Percentiles rank a stretch among this genome's conserved stretches.
Conservation (phyloP, 2,113 vertebrate genomes). For the Anoura caudifer region DNA sequence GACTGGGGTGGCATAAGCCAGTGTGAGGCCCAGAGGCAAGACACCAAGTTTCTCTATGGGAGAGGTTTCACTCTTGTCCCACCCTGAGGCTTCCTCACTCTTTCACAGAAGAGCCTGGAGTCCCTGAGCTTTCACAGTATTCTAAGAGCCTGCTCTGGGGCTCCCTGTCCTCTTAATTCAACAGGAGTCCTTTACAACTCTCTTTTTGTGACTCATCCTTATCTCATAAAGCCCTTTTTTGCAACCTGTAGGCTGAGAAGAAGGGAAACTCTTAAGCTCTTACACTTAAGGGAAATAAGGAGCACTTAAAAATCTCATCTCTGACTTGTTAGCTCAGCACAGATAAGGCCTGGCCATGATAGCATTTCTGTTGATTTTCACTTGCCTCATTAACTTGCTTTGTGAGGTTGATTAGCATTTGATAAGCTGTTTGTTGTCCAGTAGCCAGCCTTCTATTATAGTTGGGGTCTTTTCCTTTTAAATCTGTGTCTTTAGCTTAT, state of each 20-base stretch:
- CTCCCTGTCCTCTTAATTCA: neutral
- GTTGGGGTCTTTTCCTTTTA: neutral
- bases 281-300: neutral
- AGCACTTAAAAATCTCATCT: neutral
- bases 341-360: neutral
- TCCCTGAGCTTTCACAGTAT: neutral
- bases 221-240: neutral
- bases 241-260: neutral
- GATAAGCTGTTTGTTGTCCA: neutral
- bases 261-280: neutral
- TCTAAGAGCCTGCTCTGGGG: neutral
- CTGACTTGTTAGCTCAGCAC: neutral
- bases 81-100: neutral
- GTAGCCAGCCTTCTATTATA: neutral
- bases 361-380: neutral
- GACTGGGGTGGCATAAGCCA: neutral
- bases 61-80: neutral
- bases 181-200: neutral
- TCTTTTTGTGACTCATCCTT: neutral
- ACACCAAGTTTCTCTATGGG: neutral
- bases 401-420: neutral
- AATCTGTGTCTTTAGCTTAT: neutral
- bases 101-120: neutral
- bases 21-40: neutral
- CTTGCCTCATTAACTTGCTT: neutral